A percentile compares a stretch with the other conserved stretches of the same genome.
These are phyloP conservation scores for Sceliomorpha sp. DNA, from an alignment of 2,888 invertebrate species.

Conservation along the genomic window DNA sequence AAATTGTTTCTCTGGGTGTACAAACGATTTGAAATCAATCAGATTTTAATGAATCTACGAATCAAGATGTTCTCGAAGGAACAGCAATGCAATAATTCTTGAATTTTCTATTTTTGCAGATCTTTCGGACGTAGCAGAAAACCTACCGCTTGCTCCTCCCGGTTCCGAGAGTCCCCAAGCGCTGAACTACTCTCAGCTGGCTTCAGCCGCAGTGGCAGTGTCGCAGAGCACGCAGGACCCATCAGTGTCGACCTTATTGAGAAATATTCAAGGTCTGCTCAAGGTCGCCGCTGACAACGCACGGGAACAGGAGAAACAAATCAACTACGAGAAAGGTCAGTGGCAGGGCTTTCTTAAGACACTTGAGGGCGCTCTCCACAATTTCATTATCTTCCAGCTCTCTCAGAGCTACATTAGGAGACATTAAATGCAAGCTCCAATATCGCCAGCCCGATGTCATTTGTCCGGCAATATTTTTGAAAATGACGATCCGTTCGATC, in stretches of 20 bases:
- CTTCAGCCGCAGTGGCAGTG: slow-evolving; percentile 84
- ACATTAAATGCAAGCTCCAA: slow-evolving; percentile 57
- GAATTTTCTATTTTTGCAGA: slow-evolving; percentile 85
- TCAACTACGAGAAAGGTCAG: slow-evolving; percentile 97
- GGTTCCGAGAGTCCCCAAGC: slow-evolving; percentile 84
- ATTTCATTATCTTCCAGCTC: slow-evolving; percentile 79
- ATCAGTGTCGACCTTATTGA: slow-evolving; percentile 89
- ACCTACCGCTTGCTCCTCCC: slow-evolving; percentile 84
- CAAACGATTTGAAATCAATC: no score
- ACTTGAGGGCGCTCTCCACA: slow-evolving; percentile 79
- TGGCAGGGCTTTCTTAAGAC: slow-evolving; percentile 80
- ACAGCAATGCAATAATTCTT: no score
- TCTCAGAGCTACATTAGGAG: slow-evolving; percentile 77
- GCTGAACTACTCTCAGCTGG: slow-evolving; percentile 90
- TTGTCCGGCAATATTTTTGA: no score
- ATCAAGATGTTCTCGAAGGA: no score
- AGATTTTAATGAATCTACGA: no score
- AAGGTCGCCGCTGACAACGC: slow-evolving; percentile 99
- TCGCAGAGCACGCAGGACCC: slow-evolving; percentile 83
- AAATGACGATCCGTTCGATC: no score
- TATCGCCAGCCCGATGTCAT: no score
- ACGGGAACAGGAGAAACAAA: slow-evolving; percentile 96
- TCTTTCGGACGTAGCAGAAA: slow-evolving; percentile 88
- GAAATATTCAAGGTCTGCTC: slow-evolving; percentile 97
- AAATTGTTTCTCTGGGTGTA: no score